Evolutionary conservation across 2,888 invertebrate genomes (phyloP), one percentile per base, ranked within the genome.

Genomic region (Polylopha cassiicola): DNA sequence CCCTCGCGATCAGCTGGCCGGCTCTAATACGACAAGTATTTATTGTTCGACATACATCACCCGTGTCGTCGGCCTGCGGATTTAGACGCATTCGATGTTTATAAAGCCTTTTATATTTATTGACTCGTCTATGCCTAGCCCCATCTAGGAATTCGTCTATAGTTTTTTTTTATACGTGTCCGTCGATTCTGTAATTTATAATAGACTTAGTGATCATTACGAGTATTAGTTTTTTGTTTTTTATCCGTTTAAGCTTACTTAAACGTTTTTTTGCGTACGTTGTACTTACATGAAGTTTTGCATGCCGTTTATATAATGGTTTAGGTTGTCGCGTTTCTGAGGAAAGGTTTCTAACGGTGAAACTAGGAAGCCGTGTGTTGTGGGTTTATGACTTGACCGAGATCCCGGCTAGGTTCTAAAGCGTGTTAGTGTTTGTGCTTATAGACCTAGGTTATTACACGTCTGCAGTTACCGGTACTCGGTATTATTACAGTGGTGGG

Each of bases 11-110:
- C 72, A 73, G 65, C 72, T 75, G 72, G 65, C 58, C 57, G 51
- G 53, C 62, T n/a, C n/a, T 75, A 76, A 77, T 73, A 67, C 65
- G 73, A 73, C 73, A 61, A 56, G 61, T 68, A 71, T 60, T 65
- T 67, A 74, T 79, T 69, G 66, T 70, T 55, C 51, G 58, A 64
- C 74, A 81, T 77, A 76, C 70, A 80, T 80, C 77, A 75, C 72
- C 60, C 69, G 54, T 72, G 73, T 77, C 79, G 73, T 70, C 71
- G 67, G 51, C 57, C 46, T 47, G 55, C 48, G 53, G 58, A 60
- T 63, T 69, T 70, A 60, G 60, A 54, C 43, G 31, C 34, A 44
- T 55, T 65, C 50, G 47, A 60, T 67, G 71, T 73, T 63, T 69
- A 67, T 63, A 63, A 42, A 45, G 43, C 51, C 48, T 61, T 63